Percentiles rank a stretch among this genome's conserved stretches.
phyloP scores from a whole-genome alignment of 2,888 invertebrate genomes.

The Parnassius orleans region DNA sequence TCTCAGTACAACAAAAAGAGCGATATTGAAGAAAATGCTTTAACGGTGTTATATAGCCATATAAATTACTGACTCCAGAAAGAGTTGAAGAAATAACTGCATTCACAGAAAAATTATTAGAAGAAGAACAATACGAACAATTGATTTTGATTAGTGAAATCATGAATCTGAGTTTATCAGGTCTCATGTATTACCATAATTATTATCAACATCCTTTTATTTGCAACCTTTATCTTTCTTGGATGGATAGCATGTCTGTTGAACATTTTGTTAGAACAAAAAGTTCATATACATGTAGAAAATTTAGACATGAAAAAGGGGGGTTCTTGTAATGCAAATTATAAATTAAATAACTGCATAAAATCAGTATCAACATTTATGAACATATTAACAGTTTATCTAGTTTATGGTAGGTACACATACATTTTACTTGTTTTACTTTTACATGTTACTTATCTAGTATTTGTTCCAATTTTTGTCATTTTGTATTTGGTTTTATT shows the following conservation, averaged over 20 bases:
- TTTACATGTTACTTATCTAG: background rate
- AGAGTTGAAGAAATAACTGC: conserved; percentile 62
- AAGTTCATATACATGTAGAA: conserved; percentile 44
- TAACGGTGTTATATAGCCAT: conserved; percentile 74
- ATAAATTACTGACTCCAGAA: conserved; percentile 57
- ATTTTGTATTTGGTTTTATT: background rate
- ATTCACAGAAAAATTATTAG: conserved; percentile 57
- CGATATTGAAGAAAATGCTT: conserved; percentile 79
- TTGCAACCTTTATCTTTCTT: conserved; percentile 84
- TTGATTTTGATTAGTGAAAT: conserved; percentile 76
- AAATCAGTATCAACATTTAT: conserved; percentile 44
- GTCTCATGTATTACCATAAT: conserved; percentile 91
- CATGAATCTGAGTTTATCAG: conserved; percentile 84
- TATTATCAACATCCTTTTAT: conserved; percentile 89
- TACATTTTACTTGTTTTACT: background rate
- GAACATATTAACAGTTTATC: conserved; percentile 39
- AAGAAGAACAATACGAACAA: conserved; percentile 61
- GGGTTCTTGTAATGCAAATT: conserved; percentile 25
- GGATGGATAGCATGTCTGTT: conserved; percentile 86
- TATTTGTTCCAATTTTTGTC: too few species aligned
- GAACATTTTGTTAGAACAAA: conserved; percentile 63
- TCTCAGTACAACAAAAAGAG: conserved; percentile 86
- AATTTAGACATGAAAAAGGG: conserved; percentile 36
- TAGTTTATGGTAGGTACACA: conserved; percentile 51
- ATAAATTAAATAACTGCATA: conserved; percentile 32